Evolutionary conservation across 1,140 invertebrate genomes (phyloP), one percentile per base, ranked within the genome.

Genomic region (Leptestheria dahalacensis): DNA sequence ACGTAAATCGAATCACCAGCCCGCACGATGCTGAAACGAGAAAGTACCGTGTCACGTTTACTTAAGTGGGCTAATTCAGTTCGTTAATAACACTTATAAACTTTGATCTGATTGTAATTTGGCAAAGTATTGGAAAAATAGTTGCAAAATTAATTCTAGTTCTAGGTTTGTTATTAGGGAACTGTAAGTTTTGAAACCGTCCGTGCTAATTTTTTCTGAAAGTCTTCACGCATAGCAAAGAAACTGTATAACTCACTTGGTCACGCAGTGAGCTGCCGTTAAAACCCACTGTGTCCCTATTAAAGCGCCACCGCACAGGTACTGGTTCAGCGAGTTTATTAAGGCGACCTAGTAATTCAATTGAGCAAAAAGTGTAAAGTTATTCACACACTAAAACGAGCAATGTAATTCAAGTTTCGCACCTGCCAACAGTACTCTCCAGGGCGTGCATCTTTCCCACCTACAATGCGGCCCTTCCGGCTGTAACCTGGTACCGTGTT

Each of bases 251-350:
- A 41, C 79, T 80, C 75, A 93, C 90, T 91, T 92, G 55, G 88
- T 91, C 26, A 96, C 90, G 70, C 93, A 97, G 71, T 97, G 92
- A 15, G 92, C 92, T 0, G 92, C 92, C 1, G 90, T 95, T 1
- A 97, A 76, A 10, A 96, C 87, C 92, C 92, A 96, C 69, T 91
- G 86, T 1, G 87, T 90, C 54, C 88, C 91, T 60, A 97, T 91
- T 0, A 97, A 78, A 1, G 91, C 91, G 15, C 91, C 93, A 2
- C 93, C 92, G 70, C 93, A 97, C 18, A 93, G 77, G 71, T 95
- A 94, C 70, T 94, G 90, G 72, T 95, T 93, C 11, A 89, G 74
- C 0, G 87, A 88, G 69, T 94, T 96, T 66, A 96, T 89, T 48
- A 97, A 77, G 1, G 91, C 92, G 29, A 91, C 65, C 33, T 41